phyloP scores from a whole-genome alignment of 2,888 invertebrate genomes.

The Pediacus dermestoides region DNA sequence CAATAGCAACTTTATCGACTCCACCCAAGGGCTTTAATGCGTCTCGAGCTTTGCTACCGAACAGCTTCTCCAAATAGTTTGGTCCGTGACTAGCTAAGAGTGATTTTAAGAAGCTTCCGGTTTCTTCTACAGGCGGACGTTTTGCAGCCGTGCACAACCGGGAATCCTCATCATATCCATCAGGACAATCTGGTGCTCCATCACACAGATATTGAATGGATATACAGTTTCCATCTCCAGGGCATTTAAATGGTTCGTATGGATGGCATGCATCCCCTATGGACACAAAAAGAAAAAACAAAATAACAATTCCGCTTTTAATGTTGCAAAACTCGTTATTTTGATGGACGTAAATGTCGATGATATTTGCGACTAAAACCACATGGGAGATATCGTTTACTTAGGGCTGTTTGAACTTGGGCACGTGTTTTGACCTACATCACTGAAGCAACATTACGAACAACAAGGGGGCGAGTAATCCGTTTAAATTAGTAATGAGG shows the following conservation, averaged over 20 bases:
- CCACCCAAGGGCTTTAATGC: constrained; percentile 89
- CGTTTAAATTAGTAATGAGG: too few relatives aligned
- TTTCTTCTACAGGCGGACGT: constrained; percentile 94
- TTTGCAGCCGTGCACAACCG: constrained; percentile 95
- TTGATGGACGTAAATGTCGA: too few relatives aligned
- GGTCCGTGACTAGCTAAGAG: constrained; percentile 92
- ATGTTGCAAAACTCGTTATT: too few relatives aligned
- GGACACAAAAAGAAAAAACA: constrained; percentile 36
- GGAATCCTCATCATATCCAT: constrained; percentile 94
- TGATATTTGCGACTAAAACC: too few relatives aligned
- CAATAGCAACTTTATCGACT: constrained; percentile 92
- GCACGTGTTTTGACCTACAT: too few relatives aligned
- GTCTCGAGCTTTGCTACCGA: constrained; percentile 91
- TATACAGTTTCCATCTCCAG: constrained; percentile 90
- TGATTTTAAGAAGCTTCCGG: constrained; percentile 90
- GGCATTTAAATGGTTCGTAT: constrained; percentile 95
- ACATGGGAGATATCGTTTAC: too few relatives aligned
- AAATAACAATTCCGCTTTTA: too few relatives aligned
- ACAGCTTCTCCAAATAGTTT: constrained; percentile 93
- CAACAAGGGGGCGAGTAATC: too few relatives aligned
- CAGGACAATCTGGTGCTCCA: constrained; percentile 89
- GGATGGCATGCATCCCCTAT: constrained; percentile 79
- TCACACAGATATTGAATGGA: constrained; percentile 96
- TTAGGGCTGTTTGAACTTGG: too few relatives aligned
- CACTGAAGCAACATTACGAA: too few relatives aligned